Conservation (phyloP, 1,140 invertebrate genomes). For the Dendroctonus valens region DNA sequence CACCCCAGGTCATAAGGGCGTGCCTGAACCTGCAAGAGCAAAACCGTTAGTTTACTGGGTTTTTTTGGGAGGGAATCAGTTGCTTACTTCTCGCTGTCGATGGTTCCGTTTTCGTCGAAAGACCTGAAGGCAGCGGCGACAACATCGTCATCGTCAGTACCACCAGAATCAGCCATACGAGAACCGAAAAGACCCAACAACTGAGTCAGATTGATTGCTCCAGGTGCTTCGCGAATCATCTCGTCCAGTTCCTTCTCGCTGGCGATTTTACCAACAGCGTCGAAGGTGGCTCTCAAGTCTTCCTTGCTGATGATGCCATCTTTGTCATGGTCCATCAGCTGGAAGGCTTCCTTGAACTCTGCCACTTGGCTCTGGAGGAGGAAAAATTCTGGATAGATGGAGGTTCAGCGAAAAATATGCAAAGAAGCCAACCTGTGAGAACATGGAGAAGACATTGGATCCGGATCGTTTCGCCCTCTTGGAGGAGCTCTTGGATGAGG, state of each 20-base stretch:
- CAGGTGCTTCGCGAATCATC: constrained; percentile 86
- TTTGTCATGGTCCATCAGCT: constrained; percentile 98
- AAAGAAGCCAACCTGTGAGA: constrained; percentile 59
- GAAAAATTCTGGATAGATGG: constrained; percentile 3
- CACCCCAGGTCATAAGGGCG: constrained; percentile 92
- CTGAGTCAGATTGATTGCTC: constrained; percentile 95
- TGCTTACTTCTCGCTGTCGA: constrained; percentile 79
- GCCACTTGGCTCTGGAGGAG: constrained; percentile 81
- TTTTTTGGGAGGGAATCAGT: too few relatives aligned
- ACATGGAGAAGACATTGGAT: constrained; percentile 94
- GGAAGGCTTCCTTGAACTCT: constrained; percentile 97
- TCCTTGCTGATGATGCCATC: constrained; percentile 92
- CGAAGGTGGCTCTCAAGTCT: constrained; percentile 94
- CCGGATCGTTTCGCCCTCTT: constrained; percentile 82
- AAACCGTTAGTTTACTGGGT: neutral
- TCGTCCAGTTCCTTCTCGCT: constrained; percentile 88
- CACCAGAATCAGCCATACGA: constrained; percentile 76
- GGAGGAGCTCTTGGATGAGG: constrained; percentile 62
- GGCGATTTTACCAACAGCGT: constrained; percentile 87
- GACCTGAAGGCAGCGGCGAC: constrained; percentile 93
- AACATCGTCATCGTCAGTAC: constrained; percentile 89
- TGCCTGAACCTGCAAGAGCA: constrained; percentile 74
- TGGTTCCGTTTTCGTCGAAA: constrained; percentile 89
- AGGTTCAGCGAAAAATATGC: neutral
- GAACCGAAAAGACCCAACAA: constrained; percentile 88